phyloP scores from a whole-genome alignment of 2,888 invertebrate species.

The Capitulum mitella region DNA sequence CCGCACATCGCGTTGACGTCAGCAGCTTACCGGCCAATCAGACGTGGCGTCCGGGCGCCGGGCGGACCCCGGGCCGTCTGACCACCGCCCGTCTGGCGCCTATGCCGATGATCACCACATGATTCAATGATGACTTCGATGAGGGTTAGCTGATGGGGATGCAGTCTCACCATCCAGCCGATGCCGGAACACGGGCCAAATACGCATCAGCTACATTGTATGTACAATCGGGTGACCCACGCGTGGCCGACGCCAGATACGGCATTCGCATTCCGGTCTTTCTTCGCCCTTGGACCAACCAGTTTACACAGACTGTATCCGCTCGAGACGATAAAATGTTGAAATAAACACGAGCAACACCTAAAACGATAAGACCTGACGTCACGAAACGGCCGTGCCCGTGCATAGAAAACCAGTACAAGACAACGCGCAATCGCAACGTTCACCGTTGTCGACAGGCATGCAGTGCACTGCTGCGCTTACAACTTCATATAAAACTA shows the following conservation, averaged over 20 bases:
- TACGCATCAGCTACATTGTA: too few species aligned
- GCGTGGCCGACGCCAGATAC: too few species aligned
- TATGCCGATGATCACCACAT: background rate
- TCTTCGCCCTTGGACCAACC: too few species aligned
- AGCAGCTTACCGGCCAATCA: too few species aligned
- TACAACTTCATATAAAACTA: background rate
- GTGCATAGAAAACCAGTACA: background rate
- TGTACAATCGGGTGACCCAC: too few species aligned
- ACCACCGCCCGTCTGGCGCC: background rate
- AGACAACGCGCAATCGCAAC: background rate
- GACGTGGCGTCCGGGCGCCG: too few species aligned
- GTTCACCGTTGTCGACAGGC: background rate
- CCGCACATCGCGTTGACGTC: too few species aligned
- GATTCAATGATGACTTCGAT: background rate
- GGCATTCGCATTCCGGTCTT: too few species aligned
- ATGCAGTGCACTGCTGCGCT: background rate
- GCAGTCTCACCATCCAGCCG: background rate
- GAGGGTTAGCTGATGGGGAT: background rate
- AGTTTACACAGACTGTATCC: too few species aligned
- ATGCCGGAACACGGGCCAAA: too few species aligned
- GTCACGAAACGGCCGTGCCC: background rate
- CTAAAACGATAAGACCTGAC: background rate
- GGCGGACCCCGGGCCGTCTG: too few species aligned
- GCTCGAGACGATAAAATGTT: background rate
- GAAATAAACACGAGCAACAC: background rate